Conservation (phyloP, 2,797 vertebrate genomes). For the Chromis chromis region DNA sequence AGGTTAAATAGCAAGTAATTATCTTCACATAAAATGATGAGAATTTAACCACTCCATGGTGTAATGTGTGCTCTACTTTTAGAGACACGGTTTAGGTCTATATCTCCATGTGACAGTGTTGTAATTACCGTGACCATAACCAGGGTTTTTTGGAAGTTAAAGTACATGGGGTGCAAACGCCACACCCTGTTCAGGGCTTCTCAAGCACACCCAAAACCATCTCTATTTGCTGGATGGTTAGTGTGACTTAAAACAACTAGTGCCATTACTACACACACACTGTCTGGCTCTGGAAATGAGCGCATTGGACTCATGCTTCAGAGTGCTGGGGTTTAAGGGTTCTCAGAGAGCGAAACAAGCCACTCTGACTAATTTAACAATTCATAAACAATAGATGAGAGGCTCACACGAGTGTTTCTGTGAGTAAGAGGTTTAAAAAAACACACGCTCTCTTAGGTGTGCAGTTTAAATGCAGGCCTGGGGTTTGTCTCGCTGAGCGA, state of each 20-base stretch:
- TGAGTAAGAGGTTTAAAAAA: conserved; percentile 37
- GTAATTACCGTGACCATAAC: conserved; percentile 63
- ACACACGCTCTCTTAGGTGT: conserved; percentile 20
- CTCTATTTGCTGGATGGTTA: conserved; percentile 21
- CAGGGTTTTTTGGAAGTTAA: conserved; percentile 39
- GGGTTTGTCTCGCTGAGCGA: conserved; percentile 19
- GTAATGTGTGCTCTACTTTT: conserved; percentile 41
- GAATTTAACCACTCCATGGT: conserved; percentile 28
- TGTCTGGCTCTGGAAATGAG: conserved; percentile 27
- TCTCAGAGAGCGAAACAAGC: conserved; percentile 46
- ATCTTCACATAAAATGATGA: conserved; percentile 43
- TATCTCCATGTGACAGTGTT: conserved; percentile 44
- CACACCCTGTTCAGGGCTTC: conserved; percentile 57
- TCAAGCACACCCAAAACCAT: conserved; percentile 50
- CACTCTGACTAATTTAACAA: conserved; percentile 67
- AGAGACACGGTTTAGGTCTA: conserved; percentile 25
- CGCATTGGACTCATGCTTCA: conserved; percentile 28
- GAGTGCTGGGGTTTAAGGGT: conserved; percentile 43
- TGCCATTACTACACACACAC: not conserved
- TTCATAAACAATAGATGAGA: conserved; percentile 65
- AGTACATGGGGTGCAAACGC: conserved; percentile 52
- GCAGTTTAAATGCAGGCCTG: conserved; percentile 42
- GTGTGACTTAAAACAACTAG: conserved; percentile 20
- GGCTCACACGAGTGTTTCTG: conserved; percentile 51
- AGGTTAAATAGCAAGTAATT: conserved; percentile 56